A percentile compares a stretch with the other conserved stretches of the same genome.
phyloP scores from a whole-genome alignment of 2,888 invertebrate species.

The Eupithecia pulchellata region DNA sequence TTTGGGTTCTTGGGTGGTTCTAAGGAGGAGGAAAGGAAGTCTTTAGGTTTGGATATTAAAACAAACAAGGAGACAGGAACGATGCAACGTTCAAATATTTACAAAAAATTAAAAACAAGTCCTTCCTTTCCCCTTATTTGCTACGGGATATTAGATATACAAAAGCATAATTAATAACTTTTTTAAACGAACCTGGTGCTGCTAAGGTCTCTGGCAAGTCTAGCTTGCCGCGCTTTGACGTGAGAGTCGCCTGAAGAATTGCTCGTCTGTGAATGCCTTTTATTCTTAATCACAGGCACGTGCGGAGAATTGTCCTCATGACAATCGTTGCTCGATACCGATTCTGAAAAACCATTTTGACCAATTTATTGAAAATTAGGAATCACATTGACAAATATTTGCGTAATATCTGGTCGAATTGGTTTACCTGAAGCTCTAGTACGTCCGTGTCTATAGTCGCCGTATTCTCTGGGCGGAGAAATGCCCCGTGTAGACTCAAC shows the following conservation, averaged over 20 bases:
- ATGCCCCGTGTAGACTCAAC: conserved; percentile 80
- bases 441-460: conserved; percentile 69
- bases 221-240: conserved; percentile 77
- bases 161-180: not conserved
- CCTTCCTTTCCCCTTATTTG: conserved; percentile 85
- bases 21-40: conserved; percentile 81
- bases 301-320: conserved; percentile 74
- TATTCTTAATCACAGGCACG: conserved; percentile 75
- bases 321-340: conserved; percentile 76
- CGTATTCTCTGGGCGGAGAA: conserved; percentile 73
- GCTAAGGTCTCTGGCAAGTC: conserved; percentile 77
- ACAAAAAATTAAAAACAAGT: conserved; percentile 45
- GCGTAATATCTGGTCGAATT: not conserved
- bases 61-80: conserved; percentile 84
- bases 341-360: conserved; percentile 60
- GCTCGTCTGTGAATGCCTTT: conserved; percentile 60
- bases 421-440: conserved; percentile 72
- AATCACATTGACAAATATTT: not conserved
- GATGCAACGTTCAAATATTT: conserved; percentile 41
- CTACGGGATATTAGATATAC: conserved; percentile 45
- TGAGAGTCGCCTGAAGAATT: conserved; percentile 74
- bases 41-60: conserved; percentile 49
- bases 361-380: not conserved
- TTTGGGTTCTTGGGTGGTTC: conserved; percentile 65
- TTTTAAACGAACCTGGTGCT: conserved; percentile 69